Base-by-base conservation (phyloP, 2,113 vertebrate genomes). In the Sinocyclocheilus anophthalmus region DNA sequence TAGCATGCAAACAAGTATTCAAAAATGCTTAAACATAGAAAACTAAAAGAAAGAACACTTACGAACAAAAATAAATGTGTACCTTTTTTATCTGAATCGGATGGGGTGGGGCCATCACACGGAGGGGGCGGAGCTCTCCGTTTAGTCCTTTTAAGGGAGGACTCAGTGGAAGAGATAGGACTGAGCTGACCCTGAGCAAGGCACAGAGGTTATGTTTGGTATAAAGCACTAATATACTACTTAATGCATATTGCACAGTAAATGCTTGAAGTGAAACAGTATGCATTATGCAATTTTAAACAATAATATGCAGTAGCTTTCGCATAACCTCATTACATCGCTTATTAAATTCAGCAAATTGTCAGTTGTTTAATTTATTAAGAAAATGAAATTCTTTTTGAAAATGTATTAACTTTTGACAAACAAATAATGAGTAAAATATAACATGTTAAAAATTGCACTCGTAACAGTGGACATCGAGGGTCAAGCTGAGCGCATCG, bases 51-150 rank as follows among this genome's bases (percentile, higher is more conserved):
- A 50, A 42, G 22, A 26, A 50, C 45, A 76, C 42, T 11, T 16
- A 45, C 20, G 4, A 33, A 48, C 18, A 50, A 67, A 37, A 73
- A 76, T 69, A 2, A 77, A 24, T 0, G 37, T 63, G 81, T 89
- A 91, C 93, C 92, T 91, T 94, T 87, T 84, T 91, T 92, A 83
- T 91, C 90, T 76, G 86, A 84, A 7, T 90, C 24, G 22, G 79
- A 63, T 87, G 90, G 90, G 33, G 87, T 30, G 11, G 88, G 48
- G 45, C 65, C 69, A 39, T 81, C 72, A 5, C 90, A 90, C 48
- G 96, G 98, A 55, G 97, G 97, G 0, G 94, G 95, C 0, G 98
- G 98, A 0, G 98, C 97, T 91, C 93, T 96, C 81, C 96, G 95
- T 88, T 99, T 99, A 55, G 93, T 96, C 39, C 95, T 96, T 84